Evolutionary conservation across 2,888 invertebrate species (phyloP).

Genomic region (Athalia circularis): DNA sequence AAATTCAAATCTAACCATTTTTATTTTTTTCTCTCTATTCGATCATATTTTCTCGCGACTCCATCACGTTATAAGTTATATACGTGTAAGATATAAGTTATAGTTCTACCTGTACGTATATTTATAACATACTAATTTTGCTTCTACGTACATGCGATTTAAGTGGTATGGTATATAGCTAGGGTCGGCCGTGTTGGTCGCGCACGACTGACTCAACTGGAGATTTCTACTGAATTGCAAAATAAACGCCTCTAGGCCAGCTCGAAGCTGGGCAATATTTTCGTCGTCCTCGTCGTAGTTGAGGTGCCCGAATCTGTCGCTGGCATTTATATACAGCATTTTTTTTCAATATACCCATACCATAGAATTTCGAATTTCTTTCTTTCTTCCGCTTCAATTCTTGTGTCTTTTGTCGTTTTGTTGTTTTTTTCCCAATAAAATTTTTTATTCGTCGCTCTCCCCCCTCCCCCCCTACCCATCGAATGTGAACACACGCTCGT

Average conservation of each 20-base stretch:
- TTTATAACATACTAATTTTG: background rate
- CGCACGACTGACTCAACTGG: conserved; percentile 59
- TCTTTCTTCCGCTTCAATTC: no score
- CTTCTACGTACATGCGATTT: background rate
- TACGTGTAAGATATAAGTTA: background rate
- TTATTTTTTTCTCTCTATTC: background rate
- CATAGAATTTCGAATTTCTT: no score
- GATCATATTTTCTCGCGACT: background rate
- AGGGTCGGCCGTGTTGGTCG: conserved; percentile 48
- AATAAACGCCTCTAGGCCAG: conserved; percentile 23
- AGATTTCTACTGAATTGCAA: conserved; percentile 57
- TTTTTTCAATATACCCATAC: no score
- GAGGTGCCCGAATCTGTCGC: background rate
- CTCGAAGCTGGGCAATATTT: conserved; percentile 12
- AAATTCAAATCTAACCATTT: no score
- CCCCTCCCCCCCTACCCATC: no score
- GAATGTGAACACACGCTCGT: no score
- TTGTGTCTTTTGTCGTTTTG: no score
- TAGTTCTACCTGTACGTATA: background rate
- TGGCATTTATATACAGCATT: background rate
- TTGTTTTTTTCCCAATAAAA: no score
- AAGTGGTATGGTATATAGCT: conserved; percentile 4
- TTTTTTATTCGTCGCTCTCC: no score
- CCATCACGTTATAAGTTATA: background rate
- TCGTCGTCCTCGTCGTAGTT: background rate